Conservation (phyloP, 35 echinoderm and acorn worm genomes). For the Ophiothrix spiculata region DNA sequence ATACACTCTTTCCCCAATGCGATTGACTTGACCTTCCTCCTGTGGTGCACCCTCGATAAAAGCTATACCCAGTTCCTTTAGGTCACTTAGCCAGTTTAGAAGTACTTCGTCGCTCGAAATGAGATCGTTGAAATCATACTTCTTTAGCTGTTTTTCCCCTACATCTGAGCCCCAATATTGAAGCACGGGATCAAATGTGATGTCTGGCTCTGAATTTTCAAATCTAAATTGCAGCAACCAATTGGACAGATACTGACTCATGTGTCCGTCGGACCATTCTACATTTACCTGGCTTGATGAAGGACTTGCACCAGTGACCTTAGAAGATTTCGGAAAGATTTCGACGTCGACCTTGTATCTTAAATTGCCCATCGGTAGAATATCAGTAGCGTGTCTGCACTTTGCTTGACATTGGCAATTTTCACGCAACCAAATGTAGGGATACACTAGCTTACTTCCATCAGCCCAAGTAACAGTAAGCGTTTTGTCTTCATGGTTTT, state of each 20-base stretch:
- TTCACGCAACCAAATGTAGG: conserved; percentile 86
- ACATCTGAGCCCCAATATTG: conserved; percentile 39
- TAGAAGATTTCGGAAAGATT: not conserved
- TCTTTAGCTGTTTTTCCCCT: conserved; percentile 11
- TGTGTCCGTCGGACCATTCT: conserved; percentile 64
- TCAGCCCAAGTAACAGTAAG: conserved; percentile 49
- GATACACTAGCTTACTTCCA: conserved; percentile 46
- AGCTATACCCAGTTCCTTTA: conserved; percentile 53
- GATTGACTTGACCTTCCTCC: conserved; percentile 42
- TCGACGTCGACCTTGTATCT: not conserved
- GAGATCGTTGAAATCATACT: conserved; percentile 41
- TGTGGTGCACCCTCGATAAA: conserved; percentile 13
- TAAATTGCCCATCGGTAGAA: not conserved
- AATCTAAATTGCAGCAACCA: conserved; percentile 54
- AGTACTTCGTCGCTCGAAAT: conserved; percentile 48
- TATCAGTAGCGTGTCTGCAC: conserved; percentile 49
- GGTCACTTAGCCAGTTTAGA: conserved; percentile 42
- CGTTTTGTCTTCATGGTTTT: not conserved
- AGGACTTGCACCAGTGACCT: not conserved
- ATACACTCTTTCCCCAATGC: conserved; percentile 43
- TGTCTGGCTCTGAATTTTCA: conserved; percentile 46
- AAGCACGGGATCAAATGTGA: conserved; percentile 42
- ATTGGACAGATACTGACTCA: conserved; percentile 25
- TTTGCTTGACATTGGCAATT: conserved; percentile 63
- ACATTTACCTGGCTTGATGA: not conserved